Conservation (phyloP, 2,113 vertebrate species). For the Salvelinus fontinalis region DNA sequence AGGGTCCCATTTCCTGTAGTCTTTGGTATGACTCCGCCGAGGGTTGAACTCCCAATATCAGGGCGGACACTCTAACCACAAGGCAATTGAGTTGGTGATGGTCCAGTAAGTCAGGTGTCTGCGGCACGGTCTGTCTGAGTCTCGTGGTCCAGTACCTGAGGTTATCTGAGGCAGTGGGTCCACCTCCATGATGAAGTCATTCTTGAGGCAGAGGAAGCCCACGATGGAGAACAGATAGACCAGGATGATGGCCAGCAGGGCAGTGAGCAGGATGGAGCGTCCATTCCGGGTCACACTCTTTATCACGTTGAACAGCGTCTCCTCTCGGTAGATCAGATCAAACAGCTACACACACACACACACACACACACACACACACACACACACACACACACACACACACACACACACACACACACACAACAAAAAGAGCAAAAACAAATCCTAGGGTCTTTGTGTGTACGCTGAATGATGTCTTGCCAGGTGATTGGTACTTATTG, state of each 20-base stretch:
- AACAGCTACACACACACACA: constrained; percentile 80
- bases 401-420: constrained; percentile 20
- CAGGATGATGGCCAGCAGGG: constrained; percentile 94
- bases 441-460: too few species aligned
- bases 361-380: constrained; percentile 20
- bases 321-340: constrained; percentile 96
- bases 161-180: constrained; percentile 76
- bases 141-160: constrained; percentile 14
- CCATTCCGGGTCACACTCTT: constrained; percentile 97
- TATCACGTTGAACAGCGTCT: constrained; percentile 97
- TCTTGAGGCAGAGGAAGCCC: constrained; percentile 93
- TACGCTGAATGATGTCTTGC: too few species aligned
- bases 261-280: constrained; percentile 95
- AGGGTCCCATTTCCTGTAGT: too few species aligned
- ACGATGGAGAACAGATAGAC: constrained; percentile 99
- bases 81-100: background rate
- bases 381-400: constrained; percentile 25
- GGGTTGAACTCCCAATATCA: too few species aligned
- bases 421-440: background rate
- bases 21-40: too few species aligned
- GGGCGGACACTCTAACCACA: too few species aligned
- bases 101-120: too few species aligned
- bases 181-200: constrained; percentile 97
- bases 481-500: too few species aligned
- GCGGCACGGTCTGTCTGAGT: too few species aligned